phyloP scores from a whole-genome alignment of 2,888 invertebrate species.

The Drosophila atripex region DNA sequence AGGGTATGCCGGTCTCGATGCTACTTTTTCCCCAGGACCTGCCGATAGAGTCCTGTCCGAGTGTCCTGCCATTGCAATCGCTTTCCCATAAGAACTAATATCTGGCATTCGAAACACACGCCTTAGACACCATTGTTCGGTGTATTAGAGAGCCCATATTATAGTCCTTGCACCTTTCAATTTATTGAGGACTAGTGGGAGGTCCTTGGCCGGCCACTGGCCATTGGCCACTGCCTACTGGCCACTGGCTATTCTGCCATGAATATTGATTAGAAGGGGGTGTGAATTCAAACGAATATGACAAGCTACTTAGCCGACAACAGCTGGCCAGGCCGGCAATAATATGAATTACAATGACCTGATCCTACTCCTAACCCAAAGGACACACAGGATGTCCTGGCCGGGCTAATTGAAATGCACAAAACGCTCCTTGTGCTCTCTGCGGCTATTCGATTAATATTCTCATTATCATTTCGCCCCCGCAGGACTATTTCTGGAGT shows the following conservation, averaged over 20 bases:
- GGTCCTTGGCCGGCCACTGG: neutral
- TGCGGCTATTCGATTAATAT: neutral
- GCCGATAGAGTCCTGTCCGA: neutral
- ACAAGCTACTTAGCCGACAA: conserved; percentile 5
- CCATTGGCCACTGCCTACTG: neutral
- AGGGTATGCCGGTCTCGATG: neutral
- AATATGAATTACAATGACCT: conserved; percentile 4
- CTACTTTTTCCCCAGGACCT: neutral
- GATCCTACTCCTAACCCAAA: neutral
- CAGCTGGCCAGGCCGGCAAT: conserved; percentile 2
- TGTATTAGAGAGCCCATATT: too few relatives aligned
- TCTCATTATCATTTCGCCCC: neutral
- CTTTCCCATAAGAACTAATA: neutral
- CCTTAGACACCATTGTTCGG: too few relatives aligned
- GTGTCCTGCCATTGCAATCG: neutral
- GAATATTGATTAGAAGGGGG: conserved; percentile 7
- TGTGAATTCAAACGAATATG: conserved; percentile 1
- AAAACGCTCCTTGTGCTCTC: neutral
- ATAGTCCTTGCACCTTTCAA: neutral
- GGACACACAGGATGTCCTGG: too few relatives aligned
- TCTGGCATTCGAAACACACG: neutral
- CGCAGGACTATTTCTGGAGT: conserved; percentile 92
- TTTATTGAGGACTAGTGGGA: neutral
- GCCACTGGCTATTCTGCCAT: neutral
- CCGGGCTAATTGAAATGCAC: conserved; percentile 4